These are phyloP conservation scores for Sciurus niger DNA, from an alignment of 2,113 vertebrate genomes.

Conservation along the genomic window DNA sequence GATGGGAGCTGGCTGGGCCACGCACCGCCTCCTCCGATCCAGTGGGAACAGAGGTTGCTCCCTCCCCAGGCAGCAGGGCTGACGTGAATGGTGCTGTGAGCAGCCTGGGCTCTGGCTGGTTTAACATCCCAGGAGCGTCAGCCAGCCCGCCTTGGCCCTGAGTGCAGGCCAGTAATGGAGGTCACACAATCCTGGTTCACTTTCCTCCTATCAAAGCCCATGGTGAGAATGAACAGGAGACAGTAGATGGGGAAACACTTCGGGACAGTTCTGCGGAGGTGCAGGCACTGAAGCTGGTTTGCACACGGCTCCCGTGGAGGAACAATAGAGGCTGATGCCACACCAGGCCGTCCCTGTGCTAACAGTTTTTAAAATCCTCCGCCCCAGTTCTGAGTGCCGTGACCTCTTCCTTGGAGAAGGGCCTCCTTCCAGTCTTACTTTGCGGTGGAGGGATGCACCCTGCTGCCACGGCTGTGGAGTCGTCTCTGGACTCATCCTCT, in stretches of 20 bases:
- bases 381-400: no score
- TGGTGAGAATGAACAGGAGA: background rate
- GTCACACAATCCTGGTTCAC: fast-evolving
- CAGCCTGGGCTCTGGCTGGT: background rate
- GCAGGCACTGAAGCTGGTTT: background rate
- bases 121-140: background rate
- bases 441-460: fast-evolving
- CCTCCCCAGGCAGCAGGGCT: background rate
- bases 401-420: background rate
- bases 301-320: fast-evolving
- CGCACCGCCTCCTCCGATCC: background rate
- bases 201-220: background rate
- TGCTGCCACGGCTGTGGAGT: fast-evolving
- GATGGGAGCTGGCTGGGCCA: background rate
- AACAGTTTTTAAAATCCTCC: background rate
- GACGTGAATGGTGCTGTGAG: background rate
- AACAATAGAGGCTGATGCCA: background rate
- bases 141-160: fast-evolving
- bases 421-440: background rate
- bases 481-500: background rate
- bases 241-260: fast-evolving
- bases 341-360: fast-evolving
- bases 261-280: background rate
- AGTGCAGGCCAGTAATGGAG: background rate
- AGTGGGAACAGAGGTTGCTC: background rate